Conservation (phyloP, 1,140 invertebrate species). For the Macrosteles quadrilineatus region DNA sequence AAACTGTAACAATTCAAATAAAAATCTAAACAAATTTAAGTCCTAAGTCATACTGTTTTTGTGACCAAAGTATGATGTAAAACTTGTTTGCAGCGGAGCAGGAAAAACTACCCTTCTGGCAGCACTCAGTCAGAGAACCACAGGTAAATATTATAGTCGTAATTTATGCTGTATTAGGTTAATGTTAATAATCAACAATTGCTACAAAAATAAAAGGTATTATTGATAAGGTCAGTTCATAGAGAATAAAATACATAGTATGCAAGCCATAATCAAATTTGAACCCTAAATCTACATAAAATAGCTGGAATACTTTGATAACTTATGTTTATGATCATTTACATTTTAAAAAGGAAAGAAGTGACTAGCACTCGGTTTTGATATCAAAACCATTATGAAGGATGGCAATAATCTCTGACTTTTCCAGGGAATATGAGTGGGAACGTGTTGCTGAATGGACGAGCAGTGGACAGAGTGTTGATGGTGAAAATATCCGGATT, state of each 20-base stretch:
- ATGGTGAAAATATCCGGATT: slow-evolving; percentile 71
- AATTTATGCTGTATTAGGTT: slow-evolving; percentile 1
- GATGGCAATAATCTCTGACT: slow-evolving; percentile 24
- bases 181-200: no score
- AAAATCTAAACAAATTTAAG: background rate
- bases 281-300: background rate
- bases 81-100: slow-evolving; percentile 58
- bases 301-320: background rate
- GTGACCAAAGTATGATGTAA: background rate
- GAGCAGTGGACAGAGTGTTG: slow-evolving; percentile 58
- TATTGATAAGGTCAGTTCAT: no score
- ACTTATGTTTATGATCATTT: background rate
- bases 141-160: slow-evolving; percentile 48
- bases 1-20: background rate
- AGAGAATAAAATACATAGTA: no score
- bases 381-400: no score
- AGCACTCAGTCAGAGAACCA: slow-evolving; percentile 65
- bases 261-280: no score
- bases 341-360: background rate
- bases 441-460: slow-evolving; percentile 67
- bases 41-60: no score
- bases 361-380: no score
- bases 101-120: slow-evolving; percentile 72
- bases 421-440: slow-evolving; percentile 57
- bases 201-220: no score